phyloP scores from a whole-genome alignment of 2,113 vertebrate genomes.

The Pampusana beccarii region DNA sequence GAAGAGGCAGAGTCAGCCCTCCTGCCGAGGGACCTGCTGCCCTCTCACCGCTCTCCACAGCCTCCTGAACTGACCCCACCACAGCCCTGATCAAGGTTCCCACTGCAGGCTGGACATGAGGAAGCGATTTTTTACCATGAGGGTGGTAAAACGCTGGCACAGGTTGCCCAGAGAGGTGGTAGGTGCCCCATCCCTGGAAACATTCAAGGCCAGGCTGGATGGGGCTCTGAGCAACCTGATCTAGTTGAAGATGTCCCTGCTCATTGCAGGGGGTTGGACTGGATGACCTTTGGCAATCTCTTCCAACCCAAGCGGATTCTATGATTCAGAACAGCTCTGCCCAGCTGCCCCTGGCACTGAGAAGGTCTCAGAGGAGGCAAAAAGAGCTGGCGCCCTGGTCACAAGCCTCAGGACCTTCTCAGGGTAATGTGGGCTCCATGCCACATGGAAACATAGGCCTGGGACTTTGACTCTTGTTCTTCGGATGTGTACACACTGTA shows the following conservation, averaged over 20 bases:
- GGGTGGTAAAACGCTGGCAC: too few species aligned
- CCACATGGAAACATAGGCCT: background rate
- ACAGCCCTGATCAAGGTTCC: background rate
- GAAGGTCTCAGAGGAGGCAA: background rate
- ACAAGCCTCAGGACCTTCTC: background rate
- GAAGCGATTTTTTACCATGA: too few species aligned
- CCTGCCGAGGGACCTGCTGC: background rate
- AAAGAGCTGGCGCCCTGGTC: background rate
- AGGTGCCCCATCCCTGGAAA: too few species aligned
- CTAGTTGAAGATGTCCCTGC: too few species aligned
- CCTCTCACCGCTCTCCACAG: background rate
- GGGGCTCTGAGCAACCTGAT: too few species aligned
- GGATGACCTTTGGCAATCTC: too few species aligned
- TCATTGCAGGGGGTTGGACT: too few species aligned
- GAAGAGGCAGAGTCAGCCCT: background rate
- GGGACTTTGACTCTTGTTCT: background rate
- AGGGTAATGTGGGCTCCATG: background rate
- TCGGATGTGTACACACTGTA: background rate
- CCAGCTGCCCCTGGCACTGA: background rate
- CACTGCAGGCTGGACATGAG: too few species aligned
- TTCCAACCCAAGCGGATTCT: too few species aligned
- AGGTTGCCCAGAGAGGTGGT: too few species aligned
- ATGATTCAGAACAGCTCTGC: background rate
- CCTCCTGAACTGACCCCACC: background rate
- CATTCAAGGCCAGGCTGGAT: too few species aligned